A percentile compares a stretch with the other conserved stretches of the same genome.
Conservation (phyloP, 2,113 vertebrate species). For the Marmota flaviventris region DNA sequence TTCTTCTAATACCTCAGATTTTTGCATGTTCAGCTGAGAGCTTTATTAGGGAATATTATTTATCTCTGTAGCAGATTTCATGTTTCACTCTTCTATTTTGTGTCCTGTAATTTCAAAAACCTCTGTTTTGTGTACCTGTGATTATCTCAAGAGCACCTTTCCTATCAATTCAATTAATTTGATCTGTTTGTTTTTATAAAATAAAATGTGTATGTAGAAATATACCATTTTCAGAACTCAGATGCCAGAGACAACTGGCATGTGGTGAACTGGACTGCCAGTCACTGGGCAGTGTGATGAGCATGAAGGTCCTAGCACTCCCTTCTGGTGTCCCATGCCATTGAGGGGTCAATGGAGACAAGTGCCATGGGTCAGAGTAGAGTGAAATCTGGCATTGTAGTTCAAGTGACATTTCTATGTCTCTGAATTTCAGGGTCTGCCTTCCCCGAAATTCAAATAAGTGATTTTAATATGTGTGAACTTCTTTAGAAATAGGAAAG, state of each 20-base stretch:
- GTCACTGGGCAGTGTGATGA: not conserved
- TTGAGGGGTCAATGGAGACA: not conserved
- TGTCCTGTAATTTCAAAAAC: not conserved
- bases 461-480: too few species aligned
- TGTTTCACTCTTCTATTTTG: not conserved
- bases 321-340: too few species aligned
- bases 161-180: not conserved
- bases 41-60: not conserved
- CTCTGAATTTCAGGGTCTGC: not conserved
- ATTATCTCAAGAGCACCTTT: not conserved
- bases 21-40: not conserved
- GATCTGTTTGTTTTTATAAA: not conserved
- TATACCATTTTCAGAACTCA: not conserved
- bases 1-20: not conserved
- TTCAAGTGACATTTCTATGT: not conserved
- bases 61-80: not conserved
- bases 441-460: not conserved
- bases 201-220: not conserved
- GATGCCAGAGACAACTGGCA: not conserved
- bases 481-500: not conserved
- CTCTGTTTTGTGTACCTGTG: not conserved
- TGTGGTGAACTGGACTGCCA: too few species aligned
- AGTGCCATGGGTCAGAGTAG: accelerated
- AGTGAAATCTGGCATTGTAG: not conserved
- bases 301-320: too few species aligned